phyloP scores from a whole-genome alignment of 2,888 invertebrate genomes.

The Cephus sareptanus region DNA sequence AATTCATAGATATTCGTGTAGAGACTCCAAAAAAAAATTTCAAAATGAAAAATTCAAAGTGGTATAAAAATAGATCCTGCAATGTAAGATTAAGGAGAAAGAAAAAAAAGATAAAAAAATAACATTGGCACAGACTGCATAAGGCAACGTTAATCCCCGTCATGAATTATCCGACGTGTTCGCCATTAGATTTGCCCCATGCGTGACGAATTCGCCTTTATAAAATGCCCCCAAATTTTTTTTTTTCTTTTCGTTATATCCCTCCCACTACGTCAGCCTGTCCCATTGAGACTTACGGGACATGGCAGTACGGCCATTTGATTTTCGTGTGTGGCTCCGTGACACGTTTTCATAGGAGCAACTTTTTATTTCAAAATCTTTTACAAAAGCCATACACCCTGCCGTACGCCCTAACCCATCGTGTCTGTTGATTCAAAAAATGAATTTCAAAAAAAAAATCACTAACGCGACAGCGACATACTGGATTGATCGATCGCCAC shows the following conservation, averaged over 20 bases:
- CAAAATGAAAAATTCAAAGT: background rate
- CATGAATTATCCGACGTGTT: conserved; percentile 7
- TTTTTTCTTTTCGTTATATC: background rate
- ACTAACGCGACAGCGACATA: background rate
- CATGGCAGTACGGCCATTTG: background rate
- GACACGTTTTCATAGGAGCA: background rate
- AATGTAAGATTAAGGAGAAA: background rate
- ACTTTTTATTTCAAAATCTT: background rate
- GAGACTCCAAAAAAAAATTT: background rate
- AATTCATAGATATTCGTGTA: background rate
- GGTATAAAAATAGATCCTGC: background rate
- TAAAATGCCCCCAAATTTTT: background rate
- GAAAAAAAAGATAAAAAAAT: background rate
- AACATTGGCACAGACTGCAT: background rate
- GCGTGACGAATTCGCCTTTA: background rate
- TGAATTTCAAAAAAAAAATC: background rate
- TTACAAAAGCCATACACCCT: background rate
- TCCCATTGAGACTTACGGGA: background rate
- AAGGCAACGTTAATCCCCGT: background rate
- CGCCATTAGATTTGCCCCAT: conserved; percentile 2
- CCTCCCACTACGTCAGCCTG: background rate
- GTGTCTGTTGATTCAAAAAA: background rate
- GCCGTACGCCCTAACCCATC: background rate
- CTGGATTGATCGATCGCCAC: background rate
- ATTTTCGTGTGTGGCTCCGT: background rate